Percentiles rank a stretch among this genome's conserved stretches.
These are phyloP conservation scores for Rafetus swinhoei DNA, from an alignment of 2,113 vertebrate species.

Conservation along the genomic window DNA sequence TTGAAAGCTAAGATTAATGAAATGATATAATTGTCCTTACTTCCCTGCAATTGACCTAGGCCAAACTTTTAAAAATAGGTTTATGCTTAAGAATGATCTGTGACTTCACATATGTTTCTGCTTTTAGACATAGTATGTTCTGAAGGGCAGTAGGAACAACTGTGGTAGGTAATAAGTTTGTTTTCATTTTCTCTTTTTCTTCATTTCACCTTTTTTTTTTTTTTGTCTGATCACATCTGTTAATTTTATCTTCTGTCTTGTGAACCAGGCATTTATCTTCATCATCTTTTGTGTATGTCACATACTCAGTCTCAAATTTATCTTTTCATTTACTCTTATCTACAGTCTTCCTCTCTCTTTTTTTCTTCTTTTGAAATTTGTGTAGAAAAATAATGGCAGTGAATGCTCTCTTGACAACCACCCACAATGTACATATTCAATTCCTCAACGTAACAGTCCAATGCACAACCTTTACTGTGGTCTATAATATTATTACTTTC, in stretches of 20 bases:
- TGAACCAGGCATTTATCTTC: rapidly evolving
- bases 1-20: not conserved
- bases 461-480: not conserved
- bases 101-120: not conserved
- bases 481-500: not conserved
- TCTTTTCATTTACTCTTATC: not conserved
- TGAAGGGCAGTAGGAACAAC: rapidly evolving
- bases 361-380: not conserved
- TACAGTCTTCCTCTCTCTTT: not conserved
- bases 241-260: not conserved
- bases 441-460: not conserved
- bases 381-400: not conserved
- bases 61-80: not conserved
- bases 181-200: not conserved
- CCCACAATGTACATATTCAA: not conserved
- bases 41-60: not conserved
- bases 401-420: not conserved
- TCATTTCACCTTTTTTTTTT: not conserved
- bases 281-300: not conserved
- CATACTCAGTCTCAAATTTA: not conserved
- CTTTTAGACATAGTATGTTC: not conserved
- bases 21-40: not conserved
- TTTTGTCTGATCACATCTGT: conserved; percentile 17
- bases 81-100: not conserved
- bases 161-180: not conserved